phyloP scores from a whole-genome alignment of 1,140 invertebrate species.

The Choristoneura fumiferana region DNA sequence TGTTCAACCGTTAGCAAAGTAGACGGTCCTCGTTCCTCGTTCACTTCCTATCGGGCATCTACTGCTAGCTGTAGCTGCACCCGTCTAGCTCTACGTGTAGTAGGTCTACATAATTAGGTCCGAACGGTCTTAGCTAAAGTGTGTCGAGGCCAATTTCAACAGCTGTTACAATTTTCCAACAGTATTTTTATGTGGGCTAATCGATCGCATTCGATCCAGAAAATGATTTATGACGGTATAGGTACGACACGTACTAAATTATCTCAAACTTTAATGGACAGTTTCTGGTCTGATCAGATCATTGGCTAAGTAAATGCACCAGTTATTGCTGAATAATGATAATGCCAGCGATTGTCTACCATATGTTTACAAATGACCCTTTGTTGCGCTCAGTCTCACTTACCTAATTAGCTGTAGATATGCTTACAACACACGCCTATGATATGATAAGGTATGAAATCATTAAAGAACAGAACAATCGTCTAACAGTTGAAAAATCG shows the following conservation, averaged over 20 bases:
- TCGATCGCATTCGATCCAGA: conserved; percentile 39
- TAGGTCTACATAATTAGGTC: conserved; percentile 56
- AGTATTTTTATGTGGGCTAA: conserved; percentile 39
- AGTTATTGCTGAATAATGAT: neutral
- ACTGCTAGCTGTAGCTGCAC: conserved; percentile 24
- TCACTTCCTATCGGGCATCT: conserved; percentile 52
- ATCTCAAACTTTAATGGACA: neutral
- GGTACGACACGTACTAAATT: conserved; percentile 20
- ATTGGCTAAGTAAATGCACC: conserved; percentile 1
- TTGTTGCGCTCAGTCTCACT: too few species aligned
- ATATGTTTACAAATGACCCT: too few species aligned
- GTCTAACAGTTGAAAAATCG: too few species aligned
- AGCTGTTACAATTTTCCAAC: conserved; percentile 47
- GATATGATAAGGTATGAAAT: too few species aligned
- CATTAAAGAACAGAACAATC: too few species aligned
- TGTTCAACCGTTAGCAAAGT: conserved; percentile 1
- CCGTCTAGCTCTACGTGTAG: conserved; percentile 19
- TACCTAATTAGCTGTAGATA: too few species aligned
- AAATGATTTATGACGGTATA: conserved; percentile 30
- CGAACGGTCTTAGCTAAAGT: conserved; percentile 53
- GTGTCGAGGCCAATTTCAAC: conserved; percentile 50
- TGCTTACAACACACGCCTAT: too few species aligned
- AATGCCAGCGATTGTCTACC: too few species aligned
- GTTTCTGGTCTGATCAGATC: neutral
- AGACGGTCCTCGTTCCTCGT: conserved; percentile 31